Evolutionary conservation across 1,140 invertebrate species (phyloP), one percentile per base, ranked within the genome.

Genomic region (Lepidotrigona ventralis): DNA sequence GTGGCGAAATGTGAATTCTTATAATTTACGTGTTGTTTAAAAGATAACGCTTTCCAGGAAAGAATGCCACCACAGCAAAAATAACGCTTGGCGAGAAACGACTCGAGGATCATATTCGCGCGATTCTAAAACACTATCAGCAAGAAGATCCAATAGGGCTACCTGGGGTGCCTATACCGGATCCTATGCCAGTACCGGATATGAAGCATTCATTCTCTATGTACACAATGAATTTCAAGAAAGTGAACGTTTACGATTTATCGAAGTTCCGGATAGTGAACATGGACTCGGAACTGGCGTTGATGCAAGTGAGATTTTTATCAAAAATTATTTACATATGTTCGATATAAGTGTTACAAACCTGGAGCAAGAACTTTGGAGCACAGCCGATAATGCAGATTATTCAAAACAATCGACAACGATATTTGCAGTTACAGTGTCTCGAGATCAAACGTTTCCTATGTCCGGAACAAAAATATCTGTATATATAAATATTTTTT

Each of bases 61-160:
- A 83, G 68, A 58, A 83, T 72, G 77, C 72, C 21, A 70, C 58
- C 26, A 84, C 90, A 51, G 85, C 78, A 33, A 86, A 94, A 82
- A 88, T 94, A 54, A 92, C 92, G 5, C 89, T 95, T 63, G 96
- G 95, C 12, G 95, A 97, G 91, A 95, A 96, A 88, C 96, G 95
- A 84, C 93, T 97, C 23, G 96, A 96, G 66, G 96, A 97, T 81
- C 96, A 97, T 88, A 95, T 98, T 58, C 94, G 96, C 53, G 93
- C 94, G 51, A 95, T 98, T 15, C 90, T 98, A n/a, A 96, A 97
- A 68, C 97, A 98, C 91, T 98, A 96, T 91, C 97, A 98, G 92
- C 95, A 98, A 89, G 94, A 96, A 71, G 97, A 98, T 93, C 97
- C 97, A 0, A 93, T 97, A 1, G 97, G 97, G 0, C 90, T 98